These are phyloP conservation scores for Cyprinodon brontotheroides DNA, from an alignment of 2,113 vertebrate species.

Conservation along the genomic window DNA sequence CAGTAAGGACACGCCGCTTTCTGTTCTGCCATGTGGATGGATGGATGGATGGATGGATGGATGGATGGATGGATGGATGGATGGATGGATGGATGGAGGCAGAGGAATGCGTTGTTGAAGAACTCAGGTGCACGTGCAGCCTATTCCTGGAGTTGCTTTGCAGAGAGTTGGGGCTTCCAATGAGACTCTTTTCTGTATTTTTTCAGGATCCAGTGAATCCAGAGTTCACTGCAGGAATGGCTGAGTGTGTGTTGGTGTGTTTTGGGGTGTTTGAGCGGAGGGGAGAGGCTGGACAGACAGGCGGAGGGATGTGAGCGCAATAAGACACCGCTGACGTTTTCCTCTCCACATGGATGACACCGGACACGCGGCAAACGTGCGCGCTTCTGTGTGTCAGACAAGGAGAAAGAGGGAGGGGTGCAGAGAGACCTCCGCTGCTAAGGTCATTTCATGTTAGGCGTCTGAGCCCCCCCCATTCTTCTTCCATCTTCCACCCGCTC, in stretches of 20 bases:
- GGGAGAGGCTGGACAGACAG: constrained; percentile 45
- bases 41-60: background rate
- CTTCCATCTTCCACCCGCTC: background rate
- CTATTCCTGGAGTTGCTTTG: constrained; percentile 2
- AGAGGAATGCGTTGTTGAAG: background rate
- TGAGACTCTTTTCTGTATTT: background rate
- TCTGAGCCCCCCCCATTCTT: constrained; percentile 40
- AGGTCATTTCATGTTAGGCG: constrained; percentile 65
- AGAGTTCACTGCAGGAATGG: constrained; percentile 37
- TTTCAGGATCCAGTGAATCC: background rate
- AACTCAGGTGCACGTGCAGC: background rate
- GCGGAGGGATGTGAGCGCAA: constrained; percentile 54
- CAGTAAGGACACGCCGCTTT: constrained; percentile 70
- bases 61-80: constrained; percentile 14
- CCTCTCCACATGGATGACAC: constrained; percentile 58
- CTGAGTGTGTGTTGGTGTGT: constrained; percentile 22
- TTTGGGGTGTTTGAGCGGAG: background rate
- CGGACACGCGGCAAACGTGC: constrained; percentile 8
- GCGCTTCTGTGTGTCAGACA: constrained; percentile 13
- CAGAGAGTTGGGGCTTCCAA: constrained; percentile 17
- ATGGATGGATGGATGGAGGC: constrained; percentile 2
- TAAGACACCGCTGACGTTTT: constrained; percentile 44
- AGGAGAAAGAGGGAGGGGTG: constrained; percentile 6
- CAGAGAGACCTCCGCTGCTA: constrained; percentile 51
- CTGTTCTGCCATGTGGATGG: constrained; percentile 29